These are phyloP conservation scores for Drosophila paranaensis DNA, from an alignment of 2,888 invertebrate genomes.

Conservation along the genomic window DNA sequence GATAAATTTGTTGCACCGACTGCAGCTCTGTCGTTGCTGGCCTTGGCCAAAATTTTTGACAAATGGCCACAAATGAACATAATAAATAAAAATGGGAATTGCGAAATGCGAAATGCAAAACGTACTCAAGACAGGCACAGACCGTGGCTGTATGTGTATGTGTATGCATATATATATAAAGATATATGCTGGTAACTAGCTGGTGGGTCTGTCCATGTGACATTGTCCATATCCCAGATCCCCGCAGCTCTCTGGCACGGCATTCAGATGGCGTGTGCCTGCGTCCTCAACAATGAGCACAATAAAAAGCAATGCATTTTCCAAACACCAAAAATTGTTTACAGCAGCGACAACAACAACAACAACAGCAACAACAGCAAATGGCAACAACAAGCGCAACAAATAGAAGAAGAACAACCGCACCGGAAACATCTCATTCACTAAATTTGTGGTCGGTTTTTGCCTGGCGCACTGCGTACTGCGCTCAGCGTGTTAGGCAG, in stretches of 20 bases:
- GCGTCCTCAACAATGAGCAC: slow-evolving; percentile 71
- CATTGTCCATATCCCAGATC: slow-evolving; percentile 22
- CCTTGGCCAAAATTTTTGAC: slow-evolving; percentile 70
- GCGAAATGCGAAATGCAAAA: slow-evolving; percentile 54
- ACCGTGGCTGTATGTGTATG: slow-evolving; percentile 2
- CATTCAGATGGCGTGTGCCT: slow-evolving; percentile 61
- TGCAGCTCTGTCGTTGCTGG: slow-evolving; percentile 43
- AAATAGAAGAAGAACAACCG: slow-evolving; percentile 68
- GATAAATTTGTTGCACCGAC: slow-evolving; percentile 26
- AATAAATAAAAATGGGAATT: slow-evolving; percentile 69
- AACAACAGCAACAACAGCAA: slow-evolving; percentile 31
- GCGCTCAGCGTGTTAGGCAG: slow-evolving; percentile 67
- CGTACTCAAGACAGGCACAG: slow-evolving; percentile 56
- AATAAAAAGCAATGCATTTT: slow-evolving; percentile 80
- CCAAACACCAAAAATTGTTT: slow-evolving; percentile 80
- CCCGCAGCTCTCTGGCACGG: slow-evolving; percentile 19
- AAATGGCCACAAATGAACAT: slow-evolving; percentile 79
- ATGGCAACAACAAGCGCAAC: slow-evolving; percentile 23
- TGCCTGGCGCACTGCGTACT: slow-evolving; percentile 56
- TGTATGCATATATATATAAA: neutral
- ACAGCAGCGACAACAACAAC: slow-evolving; percentile 49
- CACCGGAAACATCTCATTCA: slow-evolving; percentile 82
- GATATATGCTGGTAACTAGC: slow-evolving; percentile 48
- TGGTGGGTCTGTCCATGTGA: slow-evolving; percentile 31
- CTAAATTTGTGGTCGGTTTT: slow-evolving; percentile 80